phyloP scores from a whole-genome alignment of 1,140 invertebrate species.

The Phenacoccus solenopsis region DNA sequence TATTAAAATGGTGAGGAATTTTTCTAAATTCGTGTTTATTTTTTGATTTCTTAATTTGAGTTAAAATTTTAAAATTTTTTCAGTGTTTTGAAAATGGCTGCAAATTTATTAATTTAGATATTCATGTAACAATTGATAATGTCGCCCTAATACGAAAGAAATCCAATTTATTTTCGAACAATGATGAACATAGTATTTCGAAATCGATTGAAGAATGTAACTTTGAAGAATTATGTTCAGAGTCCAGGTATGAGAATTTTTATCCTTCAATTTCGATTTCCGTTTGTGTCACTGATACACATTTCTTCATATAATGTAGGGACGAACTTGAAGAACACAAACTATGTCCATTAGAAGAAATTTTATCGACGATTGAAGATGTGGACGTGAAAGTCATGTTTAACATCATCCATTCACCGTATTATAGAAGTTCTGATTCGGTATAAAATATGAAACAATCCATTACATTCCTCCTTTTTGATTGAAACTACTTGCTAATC shows the following conservation, averaged over 20 bases:
- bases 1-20: background rate
- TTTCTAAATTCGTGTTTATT: background rate
- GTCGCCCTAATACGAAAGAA: background rate
- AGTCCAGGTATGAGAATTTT: background rate
- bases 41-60: background rate
- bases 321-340: background rate
- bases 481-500: background rate
- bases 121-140: background rate
- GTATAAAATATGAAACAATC: background rate
- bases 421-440: background rate
- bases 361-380: background rate
- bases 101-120: background rate
- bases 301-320: background rate
- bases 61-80: background rate
- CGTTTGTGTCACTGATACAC: background rate
- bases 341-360: background rate
- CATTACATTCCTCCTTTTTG: background rate
- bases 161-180: background rate
- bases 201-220: background rate
- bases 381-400: background rate
- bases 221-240: background rate
- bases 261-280: background rate
- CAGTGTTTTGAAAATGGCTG: background rate
- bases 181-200: background rate
- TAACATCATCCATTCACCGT: background rate